These are phyloP conservation scores for Drosophila bocki DNA, from an alignment of 1,140 invertebrate genomes.

Conservation along the genomic window DNA sequence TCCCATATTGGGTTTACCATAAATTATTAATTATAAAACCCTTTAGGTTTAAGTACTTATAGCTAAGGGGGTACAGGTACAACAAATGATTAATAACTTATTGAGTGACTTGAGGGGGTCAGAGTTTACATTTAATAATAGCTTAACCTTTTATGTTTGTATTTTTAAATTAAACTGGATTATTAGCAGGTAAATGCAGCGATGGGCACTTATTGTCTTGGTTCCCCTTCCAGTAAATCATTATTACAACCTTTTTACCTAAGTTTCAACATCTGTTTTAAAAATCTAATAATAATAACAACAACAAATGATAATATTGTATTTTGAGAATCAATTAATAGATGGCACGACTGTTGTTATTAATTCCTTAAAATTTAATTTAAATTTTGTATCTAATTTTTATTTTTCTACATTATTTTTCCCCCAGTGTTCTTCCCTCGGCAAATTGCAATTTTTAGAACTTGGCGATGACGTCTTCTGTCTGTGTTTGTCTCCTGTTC, in stretches of 20 bases:
- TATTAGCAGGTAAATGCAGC: background rate
- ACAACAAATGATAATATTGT: no score
- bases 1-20: background rate
- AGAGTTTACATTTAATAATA: background rate
- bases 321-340: no score
- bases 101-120: background rate
- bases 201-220: no score
- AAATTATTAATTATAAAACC: background rate
- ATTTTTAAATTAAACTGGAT: background rate
- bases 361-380: constrained; percentile 22
- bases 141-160: background rate
- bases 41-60: background rate
- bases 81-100: background rate
- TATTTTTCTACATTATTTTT: background rate
- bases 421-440: background rate
- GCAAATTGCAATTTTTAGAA: constrained; percentile 54
- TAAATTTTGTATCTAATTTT: background rate
- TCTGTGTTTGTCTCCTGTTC: constrained; percentile 2
- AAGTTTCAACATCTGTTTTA: no score
- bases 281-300: no score
- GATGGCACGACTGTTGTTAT: no score
- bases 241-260: background rate
- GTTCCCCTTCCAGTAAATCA: background rate
- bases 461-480: constrained; percentile 20
- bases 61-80: background rate